Conservation (phyloP, 2,113 vertebrate species). For the Andinoacara biseriatus region DNA sequence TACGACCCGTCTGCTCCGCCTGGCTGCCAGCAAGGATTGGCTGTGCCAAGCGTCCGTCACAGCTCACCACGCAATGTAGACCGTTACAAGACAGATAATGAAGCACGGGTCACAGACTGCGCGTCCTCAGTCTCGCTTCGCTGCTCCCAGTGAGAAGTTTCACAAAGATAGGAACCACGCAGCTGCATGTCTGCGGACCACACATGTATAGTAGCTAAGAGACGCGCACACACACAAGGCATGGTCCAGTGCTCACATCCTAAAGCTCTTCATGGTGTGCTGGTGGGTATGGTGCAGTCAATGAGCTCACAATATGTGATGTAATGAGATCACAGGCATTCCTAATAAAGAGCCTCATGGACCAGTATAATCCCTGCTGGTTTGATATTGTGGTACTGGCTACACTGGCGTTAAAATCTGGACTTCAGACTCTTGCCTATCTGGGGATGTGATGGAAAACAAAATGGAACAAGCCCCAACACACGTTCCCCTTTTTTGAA, state of each 20-base stretch:
- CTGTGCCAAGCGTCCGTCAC: constrained; percentile 42
- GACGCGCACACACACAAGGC: not conserved
- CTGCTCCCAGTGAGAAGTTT: constrained; percentile 3
- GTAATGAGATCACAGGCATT: constrained; percentile 27
- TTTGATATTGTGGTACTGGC: not conserved
- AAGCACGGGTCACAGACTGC: constrained; percentile 53
- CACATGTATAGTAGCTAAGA: not conserved
- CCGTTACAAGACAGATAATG: constrained; percentile 56
- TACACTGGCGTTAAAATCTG: not conserved
- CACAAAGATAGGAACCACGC: constrained; percentile 23
- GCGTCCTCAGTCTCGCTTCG: constrained; percentile 34
- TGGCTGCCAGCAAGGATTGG: constrained; percentile 23
- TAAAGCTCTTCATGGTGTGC: constrained; percentile 13
- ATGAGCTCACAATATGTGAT: not conserved
- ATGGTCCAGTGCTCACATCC: not conserved
- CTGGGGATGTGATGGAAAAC: not conserved
- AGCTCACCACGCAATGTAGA: constrained; percentile 27
- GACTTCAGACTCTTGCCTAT: not conserved
- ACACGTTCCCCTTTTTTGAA: too few relatives aligned
- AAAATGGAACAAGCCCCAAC: too few relatives aligned
- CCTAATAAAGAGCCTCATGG: constrained; percentile 6
- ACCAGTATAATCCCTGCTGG: constrained; percentile 2
- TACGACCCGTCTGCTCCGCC: constrained; percentile 33
- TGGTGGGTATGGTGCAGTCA: constrained; percentile 23
- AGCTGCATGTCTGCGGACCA: not conserved